Evolutionary conservation across 2,797 vertebrate genomes (phyloP).

Genomic region (Microcaecilia unicolor): DNA sequence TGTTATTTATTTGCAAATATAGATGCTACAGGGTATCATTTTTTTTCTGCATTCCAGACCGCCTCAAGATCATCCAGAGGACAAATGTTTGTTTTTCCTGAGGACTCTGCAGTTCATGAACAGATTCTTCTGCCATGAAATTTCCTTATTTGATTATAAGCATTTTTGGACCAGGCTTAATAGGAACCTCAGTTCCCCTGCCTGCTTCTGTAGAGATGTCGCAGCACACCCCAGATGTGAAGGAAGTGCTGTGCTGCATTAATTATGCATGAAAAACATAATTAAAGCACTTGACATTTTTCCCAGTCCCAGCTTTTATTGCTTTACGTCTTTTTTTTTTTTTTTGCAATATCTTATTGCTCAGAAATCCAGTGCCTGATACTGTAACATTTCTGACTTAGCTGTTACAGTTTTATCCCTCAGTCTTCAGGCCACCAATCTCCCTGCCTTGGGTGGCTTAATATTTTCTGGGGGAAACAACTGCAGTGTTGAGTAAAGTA

Average conservation of each 20-base stretch:
- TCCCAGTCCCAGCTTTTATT: slow-evolving; percentile 14
- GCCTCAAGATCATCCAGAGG: no score
- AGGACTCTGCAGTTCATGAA: slow-evolving; percentile 21
- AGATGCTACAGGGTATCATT: no score
- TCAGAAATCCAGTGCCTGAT: neutral
- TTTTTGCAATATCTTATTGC: neutral
- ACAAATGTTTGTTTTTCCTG: no score
- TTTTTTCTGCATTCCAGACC: no score
- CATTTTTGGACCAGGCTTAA: slow-evolving; percentile 25
- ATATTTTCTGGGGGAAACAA: no score
- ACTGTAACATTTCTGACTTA: no score
- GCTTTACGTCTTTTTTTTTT: neutral
- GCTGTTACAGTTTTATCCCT: no score
- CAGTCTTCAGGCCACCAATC: no score
- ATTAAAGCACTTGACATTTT: slow-evolving; percentile 29
- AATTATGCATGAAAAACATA: slow-evolving; percentile 31
- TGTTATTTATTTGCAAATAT: no score
- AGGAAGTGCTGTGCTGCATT: slow-evolving; percentile 18
- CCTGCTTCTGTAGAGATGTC: slow-evolving; percentile 28
- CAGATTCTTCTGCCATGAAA: slow-evolving; percentile 7
- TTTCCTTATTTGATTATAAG: slow-evolving; percentile 24
- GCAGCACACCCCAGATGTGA: slow-evolving; percentile 23
- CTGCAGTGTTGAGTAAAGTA: no score
- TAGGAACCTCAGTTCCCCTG: slow-evolving; percentile 23
- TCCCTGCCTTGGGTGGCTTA: no score